Evolutionary conservation across 23 tunicate species (phyloP), one percentile per base, ranked within the genome.

Genomic region (Trididemnum clinides): DNA sequence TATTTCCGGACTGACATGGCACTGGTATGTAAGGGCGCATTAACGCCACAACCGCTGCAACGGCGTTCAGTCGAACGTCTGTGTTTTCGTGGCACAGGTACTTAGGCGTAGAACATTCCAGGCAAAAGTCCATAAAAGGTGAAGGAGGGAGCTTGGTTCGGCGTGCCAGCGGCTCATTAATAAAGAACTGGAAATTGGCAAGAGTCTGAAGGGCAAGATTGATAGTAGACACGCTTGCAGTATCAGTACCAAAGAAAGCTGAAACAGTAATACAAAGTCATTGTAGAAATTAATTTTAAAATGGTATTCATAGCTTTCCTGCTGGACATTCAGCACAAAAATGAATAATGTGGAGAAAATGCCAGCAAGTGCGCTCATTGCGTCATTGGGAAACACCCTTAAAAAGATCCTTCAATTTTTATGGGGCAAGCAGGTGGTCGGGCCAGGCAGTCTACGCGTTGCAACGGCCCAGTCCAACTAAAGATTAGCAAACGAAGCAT

Each of bases 121-220:
- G 63, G 50, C 98, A 94, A 50, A 89, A 70, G 26, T 75, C 94
- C 88, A 85, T 81, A 33, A 88, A 85, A 2, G 88, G 98, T 15
- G 90, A 77, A 1, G 90, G 94, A 0, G 82, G 86, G 1, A 71
- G 73, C 49, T 78, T 70, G 58, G 85, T 77, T n/a, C 23, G 81
- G 15, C 73, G 51, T 30, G 86, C 64, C 28, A 71, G 35, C 4
- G 64, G 20, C 2, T 54, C 39, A 31, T 88, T 82, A 59, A 49
- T 72, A 44, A 72, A 34, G 39, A 89, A 94, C n/a, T 50, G 90
- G 33, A 94, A 94, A 38, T 69, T 85, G 51, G 98, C 90, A 23
- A 94, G 90, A 23, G 91, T 88, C 34, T 83, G 90, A 23, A 94
- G 87, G 32, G 98, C 93, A 1, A 94, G 90, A 20, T 70, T 87